Evolutionary conservation across 2,888 invertebrate genomes (phyloP).

Genomic region (Esperia sulphurella): DNA sequence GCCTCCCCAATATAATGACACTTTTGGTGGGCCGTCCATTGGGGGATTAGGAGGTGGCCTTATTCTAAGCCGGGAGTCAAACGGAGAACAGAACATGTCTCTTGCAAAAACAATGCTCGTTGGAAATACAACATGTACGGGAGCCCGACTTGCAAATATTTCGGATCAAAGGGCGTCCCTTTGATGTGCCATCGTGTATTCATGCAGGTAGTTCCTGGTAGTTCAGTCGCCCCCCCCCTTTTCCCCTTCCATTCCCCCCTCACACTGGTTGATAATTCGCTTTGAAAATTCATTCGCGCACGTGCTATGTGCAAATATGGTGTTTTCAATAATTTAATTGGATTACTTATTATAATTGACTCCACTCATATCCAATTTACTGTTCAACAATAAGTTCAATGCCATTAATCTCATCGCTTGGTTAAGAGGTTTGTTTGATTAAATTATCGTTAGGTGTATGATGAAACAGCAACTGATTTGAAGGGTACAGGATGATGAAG

Average conservation of each 20-base stretch:
- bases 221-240: constrained; percentile 10
- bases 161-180: constrained; percentile 19
- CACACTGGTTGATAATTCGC: constrained; percentile 27
- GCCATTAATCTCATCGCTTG: too few species aligned
- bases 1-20: too few species aligned
- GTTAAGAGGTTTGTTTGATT: too few species aligned
- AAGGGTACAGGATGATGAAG: too few species aligned
- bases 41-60: too few species aligned
- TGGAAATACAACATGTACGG: background rate
- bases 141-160: constrained; percentile 1
- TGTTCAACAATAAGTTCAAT: too few species aligned
- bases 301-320: background rate
- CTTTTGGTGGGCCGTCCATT: too few species aligned
- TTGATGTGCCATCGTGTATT: constrained; percentile 27
- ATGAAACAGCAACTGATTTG: too few species aligned
- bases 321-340: background rate
- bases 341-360: background rate
- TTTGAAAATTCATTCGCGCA: constrained; percentile 7
- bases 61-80: too few species aligned
- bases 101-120: constrained; percentile 1
- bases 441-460: too few species aligned
- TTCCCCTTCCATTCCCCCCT: background rate
- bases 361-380: background rate
- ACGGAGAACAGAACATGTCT: too few species aligned
- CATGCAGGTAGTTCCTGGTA: constrained; percentile 14